Conservation (phyloP, 64 coral and sea anemone genomes). For the Exaiptasia diaphana region DNA sequence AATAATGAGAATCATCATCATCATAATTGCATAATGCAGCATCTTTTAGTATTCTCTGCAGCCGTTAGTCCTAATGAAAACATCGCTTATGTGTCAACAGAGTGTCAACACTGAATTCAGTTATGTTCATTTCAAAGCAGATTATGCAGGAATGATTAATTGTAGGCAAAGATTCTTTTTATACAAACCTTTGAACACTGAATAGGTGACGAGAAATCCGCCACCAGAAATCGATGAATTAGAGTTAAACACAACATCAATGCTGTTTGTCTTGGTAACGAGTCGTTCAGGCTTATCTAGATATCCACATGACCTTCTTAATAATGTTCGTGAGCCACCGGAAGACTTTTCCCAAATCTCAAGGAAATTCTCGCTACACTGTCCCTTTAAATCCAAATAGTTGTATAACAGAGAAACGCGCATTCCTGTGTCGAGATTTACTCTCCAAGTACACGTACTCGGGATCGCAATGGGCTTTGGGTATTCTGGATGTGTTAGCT, state of each 20-base stretch:
- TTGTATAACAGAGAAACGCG: background rate
- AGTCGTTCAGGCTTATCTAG: slow-evolving; percentile 2
- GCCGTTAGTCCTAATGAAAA: too few relatives aligned
- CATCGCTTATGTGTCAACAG: too few relatives aligned
- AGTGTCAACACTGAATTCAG: too few relatives aligned
- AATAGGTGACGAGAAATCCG: background rate
- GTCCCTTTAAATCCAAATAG: background rate
- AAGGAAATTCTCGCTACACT: background rate
- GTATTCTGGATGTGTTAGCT: slow-evolving; percentile 7
- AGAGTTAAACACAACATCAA: background rate
- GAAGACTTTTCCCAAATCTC: background rate
- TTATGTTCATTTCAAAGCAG: too few relatives aligned
- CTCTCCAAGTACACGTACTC: background rate
- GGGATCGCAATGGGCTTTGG: background rate
- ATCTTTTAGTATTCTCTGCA: too few relatives aligned
- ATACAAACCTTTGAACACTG: background rate
- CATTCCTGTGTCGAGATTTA: background rate
- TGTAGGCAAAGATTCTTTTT: too few relatives aligned
- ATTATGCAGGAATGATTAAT: too few relatives aligned
- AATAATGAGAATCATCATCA: too few relatives aligned
- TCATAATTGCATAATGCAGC: too few relatives aligned
- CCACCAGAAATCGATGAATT: background rate
- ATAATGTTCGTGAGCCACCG: background rate
- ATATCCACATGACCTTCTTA: background rate
- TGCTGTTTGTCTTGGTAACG: background rate